Base-by-base conservation (phyloP, 2,888 invertebrate genomes). In the Pantelozetes paolii region DNA sequence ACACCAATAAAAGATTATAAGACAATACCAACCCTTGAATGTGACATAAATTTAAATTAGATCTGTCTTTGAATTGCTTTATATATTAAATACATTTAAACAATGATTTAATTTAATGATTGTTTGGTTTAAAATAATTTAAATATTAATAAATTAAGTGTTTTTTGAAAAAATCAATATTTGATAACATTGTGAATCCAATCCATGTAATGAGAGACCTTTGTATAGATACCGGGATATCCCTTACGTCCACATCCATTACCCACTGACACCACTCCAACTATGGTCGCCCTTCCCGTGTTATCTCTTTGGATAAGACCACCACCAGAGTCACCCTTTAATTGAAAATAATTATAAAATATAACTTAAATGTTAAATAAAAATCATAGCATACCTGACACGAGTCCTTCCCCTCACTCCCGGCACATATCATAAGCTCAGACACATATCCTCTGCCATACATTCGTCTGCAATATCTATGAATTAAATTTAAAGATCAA, bases 201-300 rank as follows among this genome's bases (percentile, higher is more conserved):
- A 42, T 86, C 85, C 32, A 90, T 15, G 57, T 50, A 73, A 40
- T 45, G 15, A 9, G 45, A 2, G 11, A 73, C 70, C 26, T 26
- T 11, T 82, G 90, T 88, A 81, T 93, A 93, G 40, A 93, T 84
- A 1, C 92, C 93, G 0, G 93, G 92, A 75, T 87, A 88, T 69
- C 86, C 86, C 28, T 87, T 85, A 77, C 89, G 87, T 0, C 91
- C 92, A 80, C 93, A 94, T 2, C 89, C 86, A 48, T 90, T 85
- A 18, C 92, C 92, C 91, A 91, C 92, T 0, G 92, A 92, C 0
- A 93, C 92, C 73, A 94, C 85, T 0, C 92, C 93, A 62, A 91
- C 85, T 36, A 86, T 85, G 0, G 89, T 86, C 92, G 92, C 92
- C 67, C 90, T 87, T 0, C 88, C 88, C 3, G 30, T 89, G 1